These are phyloP conservation scores for Sylvietta virens DNA, from an alignment of 2,113 vertebrate species.

Conservation along the genomic window DNA sequence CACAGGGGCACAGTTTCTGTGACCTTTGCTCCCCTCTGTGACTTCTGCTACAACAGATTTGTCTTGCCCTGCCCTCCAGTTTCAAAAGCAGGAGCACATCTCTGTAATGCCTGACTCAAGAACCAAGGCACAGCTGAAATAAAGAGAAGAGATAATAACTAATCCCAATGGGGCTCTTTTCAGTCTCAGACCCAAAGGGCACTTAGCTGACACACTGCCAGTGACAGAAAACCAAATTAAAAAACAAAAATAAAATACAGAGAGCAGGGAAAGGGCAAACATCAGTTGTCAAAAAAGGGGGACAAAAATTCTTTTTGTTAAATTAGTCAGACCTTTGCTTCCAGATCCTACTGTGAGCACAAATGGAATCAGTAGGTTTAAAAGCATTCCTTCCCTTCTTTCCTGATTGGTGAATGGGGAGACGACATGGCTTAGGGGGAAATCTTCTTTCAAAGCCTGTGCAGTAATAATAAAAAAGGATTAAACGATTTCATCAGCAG, in stretches of 20 bases:
- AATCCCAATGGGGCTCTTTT: background rate
- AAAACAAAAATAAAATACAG: background rate
- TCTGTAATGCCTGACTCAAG: conserved; percentile 8
- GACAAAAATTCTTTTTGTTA: conserved; percentile 65
- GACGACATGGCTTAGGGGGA: conserved; percentile 97
- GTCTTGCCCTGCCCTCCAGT: background rate
- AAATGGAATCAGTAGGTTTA: conserved; percentile 98
- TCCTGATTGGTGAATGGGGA: conserved; percentile 99
- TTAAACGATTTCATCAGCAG: conserved; percentile 44
- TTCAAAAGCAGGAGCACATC: conserved; percentile 7
- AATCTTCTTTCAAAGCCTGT: conserved; percentile 98
- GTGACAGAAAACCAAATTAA: conserved; percentile 21
- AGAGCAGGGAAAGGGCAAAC: conserved; percentile 53
- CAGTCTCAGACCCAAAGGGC: background rate
- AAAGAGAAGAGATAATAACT: conserved; percentile 42
- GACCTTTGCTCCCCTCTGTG: background rate
- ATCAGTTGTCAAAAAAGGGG: conserved; percentile 21
- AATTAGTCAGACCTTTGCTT: conserved; percentile 92
- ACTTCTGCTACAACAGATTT: background rate
- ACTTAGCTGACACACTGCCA: conserved; percentile 4
- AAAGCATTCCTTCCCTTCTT: conserved; percentile 97
- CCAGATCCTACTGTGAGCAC: conserved; percentile 98
- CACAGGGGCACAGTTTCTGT: background rate
- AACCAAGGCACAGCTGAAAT: conserved; percentile 40
- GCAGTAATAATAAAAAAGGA: conserved; percentile 70